A percentile compares a stretch with the other conserved stretches of the same genome.
Evolutionary conservation across 2,113 vertebrate genomes (phyloP).

Genomic region (Brevimyrus niger): DNA sequence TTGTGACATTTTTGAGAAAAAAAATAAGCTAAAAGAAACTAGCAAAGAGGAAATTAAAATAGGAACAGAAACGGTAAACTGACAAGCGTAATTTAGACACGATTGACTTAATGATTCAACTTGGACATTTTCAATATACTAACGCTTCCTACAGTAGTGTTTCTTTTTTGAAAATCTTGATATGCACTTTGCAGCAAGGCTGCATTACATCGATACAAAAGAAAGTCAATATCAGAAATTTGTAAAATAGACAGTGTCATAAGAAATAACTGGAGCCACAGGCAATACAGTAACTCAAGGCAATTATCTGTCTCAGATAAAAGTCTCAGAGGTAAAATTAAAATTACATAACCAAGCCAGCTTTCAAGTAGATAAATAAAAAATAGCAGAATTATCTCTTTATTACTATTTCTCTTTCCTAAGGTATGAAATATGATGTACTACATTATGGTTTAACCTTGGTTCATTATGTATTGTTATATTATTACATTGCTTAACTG

Average conservation of each 20-base stretch:
- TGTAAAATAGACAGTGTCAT: background rate
- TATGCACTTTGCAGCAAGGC: background rate
- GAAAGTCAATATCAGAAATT: background rate
- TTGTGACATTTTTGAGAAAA: constrained; percentile 56
- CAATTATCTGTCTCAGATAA: background rate
- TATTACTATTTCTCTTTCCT: background rate
- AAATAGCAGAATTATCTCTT: background rate
- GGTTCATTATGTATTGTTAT: background rate
- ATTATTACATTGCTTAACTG: background rate
- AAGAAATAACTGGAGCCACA: background rate
- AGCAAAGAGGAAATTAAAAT: background rate
- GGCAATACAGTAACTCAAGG: background rate
- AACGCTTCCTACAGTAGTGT: background rate
- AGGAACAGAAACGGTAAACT: background rate
- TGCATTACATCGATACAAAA: background rate
- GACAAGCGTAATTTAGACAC: background rate
- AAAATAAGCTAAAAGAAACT: background rate
- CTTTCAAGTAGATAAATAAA: background rate
- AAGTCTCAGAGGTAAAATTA: background rate
- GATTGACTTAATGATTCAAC: background rate
- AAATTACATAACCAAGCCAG: background rate
- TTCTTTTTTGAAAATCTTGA: background rate
- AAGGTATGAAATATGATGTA: background rate
- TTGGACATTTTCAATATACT: background rate
- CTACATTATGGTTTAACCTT: background rate